A percentile compares a stretch with the other conserved stretches of the same genome.
These are phyloP conservation scores for Serripes groenlandicus DNA, from an alignment of 2,888 invertebrate species.

Conservation along the genomic window DNA sequence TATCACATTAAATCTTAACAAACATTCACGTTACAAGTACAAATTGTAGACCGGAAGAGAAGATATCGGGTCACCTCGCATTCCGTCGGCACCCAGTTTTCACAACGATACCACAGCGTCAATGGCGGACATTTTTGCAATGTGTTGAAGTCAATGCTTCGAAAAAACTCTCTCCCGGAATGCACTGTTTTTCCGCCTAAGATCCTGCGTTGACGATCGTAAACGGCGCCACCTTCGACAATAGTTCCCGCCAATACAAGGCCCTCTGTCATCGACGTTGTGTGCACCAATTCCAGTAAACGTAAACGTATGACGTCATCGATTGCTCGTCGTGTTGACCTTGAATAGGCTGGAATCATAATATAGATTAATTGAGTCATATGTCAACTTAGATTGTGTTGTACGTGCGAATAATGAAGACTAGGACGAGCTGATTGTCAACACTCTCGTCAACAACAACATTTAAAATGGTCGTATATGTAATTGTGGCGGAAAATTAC, in stretches of 20 bases:
- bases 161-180: conserved; percentile 40
- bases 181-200: conserved; percentile 57
- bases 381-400: too few relatives aligned
- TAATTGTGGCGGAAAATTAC: too few relatives aligned
- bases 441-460: too few relatives aligned
- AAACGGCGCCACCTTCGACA: conserved; percentile 64
- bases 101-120: conserved; percentile 52
- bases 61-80: conserved; percentile 60
- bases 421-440: too few relatives aligned
- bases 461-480: too few relatives aligned
- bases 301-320: conserved; percentile 50
- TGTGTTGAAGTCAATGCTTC: conserved; percentile 15
- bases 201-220: conserved; percentile 48
- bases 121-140: conserved; percentile 50
- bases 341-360: not conserved
- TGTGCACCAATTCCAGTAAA: conserved; percentile 41
- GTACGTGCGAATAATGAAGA: too few relatives aligned
- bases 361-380: too few relatives aligned
- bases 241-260: conserved; percentile 62
- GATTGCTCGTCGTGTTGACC: conserved; percentile 10
- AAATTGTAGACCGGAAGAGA: conserved; percentile 33
- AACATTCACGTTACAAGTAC: conserved; percentile 61
- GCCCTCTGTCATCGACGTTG: conserved; percentile 41
- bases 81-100: conserved; percentile 40
- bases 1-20: conserved; percentile 42